Evolutionary conservation across 92 coral and sea anemone genomes (phyloP).

Genomic region (Pocillopora meandrina): DNA sequence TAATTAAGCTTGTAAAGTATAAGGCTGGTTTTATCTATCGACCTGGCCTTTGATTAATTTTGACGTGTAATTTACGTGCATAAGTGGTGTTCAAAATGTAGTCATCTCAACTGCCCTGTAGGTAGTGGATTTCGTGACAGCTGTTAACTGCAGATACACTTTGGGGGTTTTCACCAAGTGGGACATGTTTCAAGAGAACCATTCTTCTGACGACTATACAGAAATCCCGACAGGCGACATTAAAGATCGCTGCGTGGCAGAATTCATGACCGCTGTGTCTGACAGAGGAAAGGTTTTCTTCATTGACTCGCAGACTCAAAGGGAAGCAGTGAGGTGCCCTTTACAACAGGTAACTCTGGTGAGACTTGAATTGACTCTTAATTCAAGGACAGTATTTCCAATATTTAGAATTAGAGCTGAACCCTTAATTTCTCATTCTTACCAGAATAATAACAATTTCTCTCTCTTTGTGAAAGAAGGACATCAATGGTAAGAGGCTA

Average conservation of each 20-base stretch:
- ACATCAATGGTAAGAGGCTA: too few relatives aligned
- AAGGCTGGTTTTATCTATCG: too few relatives aligned
- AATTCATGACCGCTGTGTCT: conserved; percentile 30
- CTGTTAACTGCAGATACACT: conserved; percentile 32
- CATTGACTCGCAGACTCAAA: conserved; percentile 28
- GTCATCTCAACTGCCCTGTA: background rate
- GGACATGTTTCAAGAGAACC: conserved; percentile 26
- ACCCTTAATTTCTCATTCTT: too few relatives aligned
- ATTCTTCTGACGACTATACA: conserved; percentile 15
- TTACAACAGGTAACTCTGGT: background rate
- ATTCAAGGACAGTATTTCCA: too few relatives aligned
- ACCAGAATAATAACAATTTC: too few relatives aligned
- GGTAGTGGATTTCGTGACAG: conserved; percentile 35
- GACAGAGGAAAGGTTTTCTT: conserved; percentile 30
- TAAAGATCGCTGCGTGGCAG: conserved; percentile 1
- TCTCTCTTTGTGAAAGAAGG: too few relatives aligned
- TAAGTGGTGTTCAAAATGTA: too few relatives aligned
- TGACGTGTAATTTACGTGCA: too few relatives aligned
- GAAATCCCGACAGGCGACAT: conserved; percentile 16
- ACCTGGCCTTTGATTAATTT: too few relatives aligned
- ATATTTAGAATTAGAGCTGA: too few relatives aligned
- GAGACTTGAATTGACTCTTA: too few relatives aligned
- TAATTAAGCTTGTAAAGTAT: too few relatives aligned
- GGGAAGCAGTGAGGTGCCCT: background rate
- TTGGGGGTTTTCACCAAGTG: conserved; percentile 37